Conservation (phyloP, 2,113 vertebrate genomes). For the Fulmarus glacialis region DNA sequence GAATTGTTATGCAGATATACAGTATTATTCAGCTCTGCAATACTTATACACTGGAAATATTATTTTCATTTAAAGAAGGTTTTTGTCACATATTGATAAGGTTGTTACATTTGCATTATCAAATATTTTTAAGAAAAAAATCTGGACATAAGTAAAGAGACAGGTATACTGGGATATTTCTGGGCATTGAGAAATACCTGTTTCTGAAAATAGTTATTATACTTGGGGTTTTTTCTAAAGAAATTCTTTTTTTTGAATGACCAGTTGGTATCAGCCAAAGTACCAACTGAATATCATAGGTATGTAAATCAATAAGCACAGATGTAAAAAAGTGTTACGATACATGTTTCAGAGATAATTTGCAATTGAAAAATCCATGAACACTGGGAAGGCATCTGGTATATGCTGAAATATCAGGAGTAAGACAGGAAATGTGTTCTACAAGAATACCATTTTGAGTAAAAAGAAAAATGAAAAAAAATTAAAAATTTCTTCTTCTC, state of each 20-base stretch:
- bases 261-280: conserved; percentile 4
- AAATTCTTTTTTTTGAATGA: background rate
- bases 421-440: background rate
- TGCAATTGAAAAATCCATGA: conserved; percentile 48
- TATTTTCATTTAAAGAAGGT: background rate
- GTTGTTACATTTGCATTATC: background rate
- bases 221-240: fast-evolving
- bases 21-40: background rate
- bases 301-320: background rate
- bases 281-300: background rate
- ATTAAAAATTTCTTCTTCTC: background rate
- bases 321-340: background rate
- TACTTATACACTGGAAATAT: background rate
- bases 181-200: background rate
- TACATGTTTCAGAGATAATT: conserved; percentile 30
- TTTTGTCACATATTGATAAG: background rate
- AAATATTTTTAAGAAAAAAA: background rate
- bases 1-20: background rate
- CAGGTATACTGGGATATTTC: background rate
- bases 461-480: background rate
- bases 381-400: background rate
- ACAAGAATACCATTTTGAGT: background rate
- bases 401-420: conserved; percentile 2
- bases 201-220: background rate
- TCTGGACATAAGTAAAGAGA: background rate